A percentile compares a stretch with the other conserved stretches of the same genome.
These are phyloP conservation scores for Micrasema minimum DNA, from an alignment of 1,140 invertebrate genomes.

Conservation along the genomic window DNA sequence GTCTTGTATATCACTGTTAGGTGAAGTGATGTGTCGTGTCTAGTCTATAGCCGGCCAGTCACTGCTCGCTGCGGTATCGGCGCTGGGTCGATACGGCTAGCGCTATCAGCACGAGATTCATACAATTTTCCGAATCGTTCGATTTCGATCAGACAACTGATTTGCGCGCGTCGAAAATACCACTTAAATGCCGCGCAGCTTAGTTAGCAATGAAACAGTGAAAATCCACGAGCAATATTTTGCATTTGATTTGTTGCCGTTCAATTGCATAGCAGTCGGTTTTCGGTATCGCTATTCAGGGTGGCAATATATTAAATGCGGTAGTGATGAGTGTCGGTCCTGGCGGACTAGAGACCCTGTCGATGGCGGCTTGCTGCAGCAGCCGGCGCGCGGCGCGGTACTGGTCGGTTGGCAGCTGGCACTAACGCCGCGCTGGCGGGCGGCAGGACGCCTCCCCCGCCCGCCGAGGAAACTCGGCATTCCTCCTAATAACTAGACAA, in stretches of 20 bases:
- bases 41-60: background rate
- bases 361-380: no score
- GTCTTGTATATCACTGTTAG: background rate
- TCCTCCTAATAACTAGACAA: background rate
- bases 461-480: conserved; percentile 5
- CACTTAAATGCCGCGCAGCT: no score
- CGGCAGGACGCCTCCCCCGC: conserved; percentile 1
- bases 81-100: conserved; percentile 11
- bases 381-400: background rate
- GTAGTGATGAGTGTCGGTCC: background rate
- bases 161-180: background rate
- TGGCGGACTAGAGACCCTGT: background rate
- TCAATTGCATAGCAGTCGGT: no score
- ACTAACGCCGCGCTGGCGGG: background rate
- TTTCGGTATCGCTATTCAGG: no score
- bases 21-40: background rate
- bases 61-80: background rate
- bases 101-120: background rate
- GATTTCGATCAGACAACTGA: background rate
- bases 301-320: no score
- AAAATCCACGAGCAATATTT: no score
- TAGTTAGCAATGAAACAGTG: no score
- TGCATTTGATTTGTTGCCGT: no score
- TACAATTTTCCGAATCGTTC: background rate
- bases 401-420: background rate